Base-by-base conservation (phyloP, 1,140 invertebrate genomes). In the Nylanderia fulva region DNA sequence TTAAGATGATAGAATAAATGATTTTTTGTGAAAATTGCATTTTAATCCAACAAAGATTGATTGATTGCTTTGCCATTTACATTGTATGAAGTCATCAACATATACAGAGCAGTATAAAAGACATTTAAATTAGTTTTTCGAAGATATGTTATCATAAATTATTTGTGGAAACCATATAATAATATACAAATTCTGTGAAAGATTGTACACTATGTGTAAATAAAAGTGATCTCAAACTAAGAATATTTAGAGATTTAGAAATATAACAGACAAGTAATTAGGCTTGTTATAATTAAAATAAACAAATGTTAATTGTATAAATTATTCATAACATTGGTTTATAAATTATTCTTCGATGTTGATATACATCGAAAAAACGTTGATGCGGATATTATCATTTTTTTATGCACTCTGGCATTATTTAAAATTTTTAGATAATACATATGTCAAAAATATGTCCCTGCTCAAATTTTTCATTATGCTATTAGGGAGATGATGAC, bases 301-400 rank as follows among this genome's bases (percentile, higher is more conserved):
- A 39, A 29, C 1, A 11, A 63, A 33, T 74, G 2, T 76, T 76
- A n/a, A n/a, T n/a, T n/a, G n/a, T 58, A 18, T 56, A 18, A 42
- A 61, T 24, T 9, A 5, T 7, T 33, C 45, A 48, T 15, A 33
- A 0, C 15, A 27, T 9, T 29, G 2, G 9, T 3, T 68, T 79
- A 29, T 54, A 58, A 64, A 77, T 39, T 79, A 5, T 52, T 76
- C 18, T 76, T 11, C 2, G 66, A 48, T 45, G 0, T n/a, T 61
- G 60, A 33, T 58, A 58, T 13, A 60, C 36, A 60, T 29, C 18
- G 36, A 76, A 45, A 24, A 63, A 63, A 29, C 21, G 9, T 45
- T 45, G 71, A 45, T 21, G 8, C 2, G 2, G 11, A 42, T 60
- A 11, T 75, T 75, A 58, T 74, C 54, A 56, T 58, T 74, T 60